Evolutionary conservation across 1,140 invertebrate species (phyloP), one percentile per base, ranked within the genome.

Genomic region (Pogonognathellus flavescens): DNA sequence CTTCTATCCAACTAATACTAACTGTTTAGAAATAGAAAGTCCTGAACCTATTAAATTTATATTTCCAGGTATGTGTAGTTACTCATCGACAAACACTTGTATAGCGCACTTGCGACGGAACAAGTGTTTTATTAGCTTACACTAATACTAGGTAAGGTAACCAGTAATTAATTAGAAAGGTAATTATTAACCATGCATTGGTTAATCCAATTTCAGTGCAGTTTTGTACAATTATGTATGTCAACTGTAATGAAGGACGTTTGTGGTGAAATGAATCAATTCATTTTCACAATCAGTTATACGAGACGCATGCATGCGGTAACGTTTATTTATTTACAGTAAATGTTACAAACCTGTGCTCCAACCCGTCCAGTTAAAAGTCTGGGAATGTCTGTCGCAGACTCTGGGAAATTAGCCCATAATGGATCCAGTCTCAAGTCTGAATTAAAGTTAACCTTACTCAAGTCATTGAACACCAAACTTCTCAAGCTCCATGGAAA

Each of bases 301-400:
- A n/a, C n/a, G n/a, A 31, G 14, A 41, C 41, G 66, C 20, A 13
- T 66, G 31, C 22, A 31, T 25, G 10, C 20, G 1, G 7, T 18
- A 31, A 66, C 16, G 62, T 22, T 20, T 14, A 11, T 25, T 66
- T 25, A 11, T 25, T 25, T 18, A 49, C 22, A 5, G 41, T 5
- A 41, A 41, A 14, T n/a, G 41, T n/a, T n/a, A 50, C 89, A 91
- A 91, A 97, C 96, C 93, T 97, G 96, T 72, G 95, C 96, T 70
- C 96, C 96, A 82, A 97, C 93, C 88, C 94, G 93, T 70, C 96
- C 97, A 88, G 94, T 92, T 87, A 93, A 92, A 84, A 98, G 91
- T 90, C 96, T 93, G 66, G 95, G 95, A 87, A 98, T 95, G 91
- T 98, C 97, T 1, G 97, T 97, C 89, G 97, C 96, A 88, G 95